phyloP scores from a whole-genome alignment of 2,113 vertebrate genomes.

The Trichomycterus rosablanca region DNA sequence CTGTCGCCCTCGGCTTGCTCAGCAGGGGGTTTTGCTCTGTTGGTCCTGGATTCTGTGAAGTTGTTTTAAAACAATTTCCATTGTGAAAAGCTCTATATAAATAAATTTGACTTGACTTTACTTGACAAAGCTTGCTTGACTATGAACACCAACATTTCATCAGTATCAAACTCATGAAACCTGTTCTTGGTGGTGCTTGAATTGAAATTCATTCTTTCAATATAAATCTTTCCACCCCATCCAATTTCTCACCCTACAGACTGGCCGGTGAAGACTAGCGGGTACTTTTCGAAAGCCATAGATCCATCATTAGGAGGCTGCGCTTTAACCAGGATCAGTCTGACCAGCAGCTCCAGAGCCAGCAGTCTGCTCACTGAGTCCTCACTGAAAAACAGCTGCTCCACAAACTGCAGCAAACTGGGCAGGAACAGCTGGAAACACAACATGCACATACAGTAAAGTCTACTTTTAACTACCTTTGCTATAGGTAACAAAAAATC shows the following conservation, averaged over 20 bases:
- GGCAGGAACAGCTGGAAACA: constrained; percentile 80
- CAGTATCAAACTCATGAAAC: too few species aligned
- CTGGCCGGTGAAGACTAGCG: constrained; percentile 76
- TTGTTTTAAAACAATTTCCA: too few species aligned
- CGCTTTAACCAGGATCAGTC: constrained; percentile 88
- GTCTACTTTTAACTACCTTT: neutral
- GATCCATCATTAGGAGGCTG: constrained; percentile 81
- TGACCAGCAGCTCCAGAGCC: constrained; percentile 74
- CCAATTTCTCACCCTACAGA: constrained; percentile 66
- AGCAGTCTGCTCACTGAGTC: constrained; percentile 60
- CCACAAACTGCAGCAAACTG: constrained; percentile 74
- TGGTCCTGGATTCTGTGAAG: too few species aligned
- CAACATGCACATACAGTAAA: neutral
- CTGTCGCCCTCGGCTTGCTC: too few species aligned
- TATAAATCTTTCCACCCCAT: neutral
- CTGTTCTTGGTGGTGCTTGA: too few species aligned
- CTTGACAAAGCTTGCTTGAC: too few species aligned
- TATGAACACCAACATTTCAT: too few species aligned
- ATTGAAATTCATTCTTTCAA: too few species aligned
- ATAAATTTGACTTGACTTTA: too few species aligned
- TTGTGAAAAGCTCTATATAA: too few species aligned
- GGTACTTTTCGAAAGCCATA: constrained; percentile 93
- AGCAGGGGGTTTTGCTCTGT: too few species aligned
- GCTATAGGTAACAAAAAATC: too few species aligned
- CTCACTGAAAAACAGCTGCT: constrained; percentile 63